These are phyloP conservation scores for Ernsta delagoae DNA, from an alignment of 2,888 invertebrate genomes.

Conservation along the genomic window DNA sequence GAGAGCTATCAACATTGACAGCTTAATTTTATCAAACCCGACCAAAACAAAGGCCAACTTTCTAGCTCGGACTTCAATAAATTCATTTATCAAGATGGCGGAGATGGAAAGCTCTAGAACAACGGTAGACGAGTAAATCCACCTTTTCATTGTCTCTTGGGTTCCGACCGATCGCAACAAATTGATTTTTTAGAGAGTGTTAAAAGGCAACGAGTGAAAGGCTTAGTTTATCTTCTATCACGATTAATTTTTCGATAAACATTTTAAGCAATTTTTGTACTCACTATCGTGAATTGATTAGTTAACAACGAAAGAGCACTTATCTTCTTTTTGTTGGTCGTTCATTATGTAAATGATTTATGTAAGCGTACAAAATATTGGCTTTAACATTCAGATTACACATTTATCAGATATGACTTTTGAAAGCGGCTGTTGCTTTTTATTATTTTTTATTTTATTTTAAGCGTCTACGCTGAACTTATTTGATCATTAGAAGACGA, in stretches of 20 bases:
- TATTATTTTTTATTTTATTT: neutral
- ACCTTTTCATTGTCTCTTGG: constrained; percentile 59
- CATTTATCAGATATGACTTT: neutral
- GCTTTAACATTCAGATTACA: neutral
- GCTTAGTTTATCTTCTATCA: constrained; percentile 27
- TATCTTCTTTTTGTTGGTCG: constrained; percentile 13
- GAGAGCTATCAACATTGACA: constrained; percentile 28
- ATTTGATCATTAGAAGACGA: neutral
- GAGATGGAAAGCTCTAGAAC: constrained; percentile 41
- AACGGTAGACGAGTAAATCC: constrained; percentile 53
- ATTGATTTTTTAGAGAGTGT: constrained; percentile 61
- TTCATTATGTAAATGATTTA: constrained; percentile 15
- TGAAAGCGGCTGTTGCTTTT: neutral
- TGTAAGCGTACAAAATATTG: constrained; percentile 13
- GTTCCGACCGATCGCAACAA: constrained; percentile 55
- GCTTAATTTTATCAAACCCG: constrained; percentile 31
- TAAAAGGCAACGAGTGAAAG: constrained; percentile 44
- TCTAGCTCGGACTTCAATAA: constrained; percentile 59
- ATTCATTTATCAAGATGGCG: constrained; percentile 65
- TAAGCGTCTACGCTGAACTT: neutral
- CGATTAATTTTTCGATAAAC: constrained; percentile 14
- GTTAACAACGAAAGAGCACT: constrained; percentile 2
- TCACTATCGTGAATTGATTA: constrained; percentile 12
- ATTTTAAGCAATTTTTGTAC: constrained; percentile 16
- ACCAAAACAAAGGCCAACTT: constrained; percentile 62